Conservation (phyloP, 2,797 vertebrate genomes). For the Delichon dasypus region DNA sequence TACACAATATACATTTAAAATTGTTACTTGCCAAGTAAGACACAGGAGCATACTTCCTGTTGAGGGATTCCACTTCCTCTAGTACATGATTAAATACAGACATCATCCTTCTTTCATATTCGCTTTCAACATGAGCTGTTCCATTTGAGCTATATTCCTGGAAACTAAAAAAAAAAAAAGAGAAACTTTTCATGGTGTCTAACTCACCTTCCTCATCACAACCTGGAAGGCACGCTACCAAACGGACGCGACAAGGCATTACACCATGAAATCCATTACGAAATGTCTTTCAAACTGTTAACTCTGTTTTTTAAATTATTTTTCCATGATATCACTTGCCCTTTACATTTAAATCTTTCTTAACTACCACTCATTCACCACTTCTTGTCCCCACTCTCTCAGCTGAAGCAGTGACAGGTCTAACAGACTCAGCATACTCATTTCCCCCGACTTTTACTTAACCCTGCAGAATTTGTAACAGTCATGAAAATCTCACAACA, state of each 20-base stretch:
- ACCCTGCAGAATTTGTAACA: not conserved
- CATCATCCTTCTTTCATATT: constrained; percentile 94
- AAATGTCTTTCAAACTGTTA: not conserved
- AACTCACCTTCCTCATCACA: not conserved
- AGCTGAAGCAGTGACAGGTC: not conserved
- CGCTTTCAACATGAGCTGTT: constrained; percentile 87
- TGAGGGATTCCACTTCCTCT: constrained; percentile 92
- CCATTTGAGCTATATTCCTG: constrained; percentile 88
- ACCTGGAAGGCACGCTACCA: not conserved
- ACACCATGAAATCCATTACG: not conserved
- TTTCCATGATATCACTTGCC: not conserved
- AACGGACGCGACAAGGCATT: not conserved
- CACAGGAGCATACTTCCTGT: constrained; percentile 92
- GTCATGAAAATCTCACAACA: not conserved
- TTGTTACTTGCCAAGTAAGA: constrained; percentile 88
- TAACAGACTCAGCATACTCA: not conserved
- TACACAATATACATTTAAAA: not conserved
- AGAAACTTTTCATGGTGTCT: not conserved
- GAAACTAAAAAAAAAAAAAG: constrained; percentile 78
- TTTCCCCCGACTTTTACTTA: not conserved
- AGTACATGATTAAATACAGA: constrained; percentile 90
- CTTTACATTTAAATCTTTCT: not conserved
- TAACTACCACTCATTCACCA: not conserved
- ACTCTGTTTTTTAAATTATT: not conserved
- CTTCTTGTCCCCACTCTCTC: not conserved